Evolutionary conservation across 2,888 invertebrate species (phyloP).

Genomic region (Callimorpha dominula): DNA sequence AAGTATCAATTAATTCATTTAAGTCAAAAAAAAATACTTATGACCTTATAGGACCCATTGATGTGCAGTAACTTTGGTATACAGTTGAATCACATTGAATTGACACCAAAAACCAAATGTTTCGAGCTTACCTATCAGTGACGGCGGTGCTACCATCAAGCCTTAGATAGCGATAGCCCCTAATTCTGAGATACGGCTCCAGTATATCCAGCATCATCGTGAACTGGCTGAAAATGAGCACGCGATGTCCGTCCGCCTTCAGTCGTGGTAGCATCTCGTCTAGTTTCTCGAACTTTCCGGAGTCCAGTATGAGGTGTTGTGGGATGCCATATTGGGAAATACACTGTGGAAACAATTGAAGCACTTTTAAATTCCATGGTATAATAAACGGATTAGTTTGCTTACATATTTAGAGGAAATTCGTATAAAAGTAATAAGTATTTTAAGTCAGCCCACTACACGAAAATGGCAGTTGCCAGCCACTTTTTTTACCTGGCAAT

Average conservation of each 20-base stretch:
- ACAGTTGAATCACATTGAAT: too few species aligned
- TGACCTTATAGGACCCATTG: too few species aligned
- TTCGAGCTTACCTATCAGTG: conserved; percentile 87
- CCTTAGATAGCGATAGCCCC: conserved; percentile 91
- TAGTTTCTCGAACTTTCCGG: conserved; percentile 95
- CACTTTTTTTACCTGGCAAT: too few species aligned
- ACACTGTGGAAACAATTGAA: conserved; percentile 74
- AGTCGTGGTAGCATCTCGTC: conserved; percentile 92
- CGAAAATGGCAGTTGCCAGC: too few species aligned
- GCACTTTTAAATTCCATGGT: background rate
- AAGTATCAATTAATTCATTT: too few species aligned
- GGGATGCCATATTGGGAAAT: conserved; percentile 89
- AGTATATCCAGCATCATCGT: conserved; percentile 97
- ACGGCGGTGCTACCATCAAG: conserved; percentile 97
- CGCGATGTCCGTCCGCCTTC: conserved; percentile 91
- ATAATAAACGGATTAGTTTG: too few species aligned
- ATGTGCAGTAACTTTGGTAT: too few species aligned
- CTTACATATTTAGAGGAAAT: too few species aligned
- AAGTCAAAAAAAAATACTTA: too few species aligned
- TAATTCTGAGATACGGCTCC: conserved; percentile 93
- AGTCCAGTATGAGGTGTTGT: conserved; percentile 90
- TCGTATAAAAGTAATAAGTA: too few species aligned
- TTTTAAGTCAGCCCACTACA: too few species aligned
- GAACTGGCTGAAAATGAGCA: conserved; percentile 98
- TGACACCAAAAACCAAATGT: too few species aligned